Evolutionary conservation across 2,113 vertebrate species (phyloP), one percentile per base, ranked within the genome.

Genomic region (Lichenostomus cassidix): DNA sequence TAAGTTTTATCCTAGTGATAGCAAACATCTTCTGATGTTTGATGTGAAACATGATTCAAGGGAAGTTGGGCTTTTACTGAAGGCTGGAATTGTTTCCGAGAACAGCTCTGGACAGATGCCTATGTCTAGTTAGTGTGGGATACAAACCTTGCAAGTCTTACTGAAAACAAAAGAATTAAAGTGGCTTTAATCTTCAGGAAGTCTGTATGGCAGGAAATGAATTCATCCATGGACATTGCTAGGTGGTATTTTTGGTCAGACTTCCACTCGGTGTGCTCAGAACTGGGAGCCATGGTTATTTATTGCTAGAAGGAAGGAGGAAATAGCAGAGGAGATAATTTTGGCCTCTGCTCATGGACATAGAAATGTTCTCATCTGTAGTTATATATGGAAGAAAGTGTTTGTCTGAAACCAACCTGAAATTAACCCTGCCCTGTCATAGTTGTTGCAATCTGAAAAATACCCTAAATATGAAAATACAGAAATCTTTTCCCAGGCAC

Each of bases 301-400:
- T 96, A 94, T 91, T 87, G 64, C 65, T 71, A 18, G 49, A 68
- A 83, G 50, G 58, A 94, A 78, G 69, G 13, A 91, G 77, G 64
- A 96, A 95, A 74, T 44, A 39, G 35, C 46, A 95, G 49, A 81
- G 44, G 65, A 91, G 69, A 60, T 47, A 82, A 89, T 87, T 89
- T 82, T 91, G 87, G 78, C 65, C 70, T 91, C 23, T 15, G 7
- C 64, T 60, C 20, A 29, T 64, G 62, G 78, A 52, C 7, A 11
- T 1, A 68, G 41, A 59, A 84, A 35, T 79, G 59, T 71, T 87
- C 59, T 39, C 21, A 87, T 78, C 69, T 46, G 9, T 62, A 77
- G 68, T 78, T 92, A 68, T 52, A 85, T 82, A 41, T 68, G 78
- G 80, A 89, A 88, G 58, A 31, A 59, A 69, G 29, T 41, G 31